Base-by-base conservation (phyloP, 30 jellyfish, hydroid and myxozoan species). In the Aurelia sp. region DNA sequence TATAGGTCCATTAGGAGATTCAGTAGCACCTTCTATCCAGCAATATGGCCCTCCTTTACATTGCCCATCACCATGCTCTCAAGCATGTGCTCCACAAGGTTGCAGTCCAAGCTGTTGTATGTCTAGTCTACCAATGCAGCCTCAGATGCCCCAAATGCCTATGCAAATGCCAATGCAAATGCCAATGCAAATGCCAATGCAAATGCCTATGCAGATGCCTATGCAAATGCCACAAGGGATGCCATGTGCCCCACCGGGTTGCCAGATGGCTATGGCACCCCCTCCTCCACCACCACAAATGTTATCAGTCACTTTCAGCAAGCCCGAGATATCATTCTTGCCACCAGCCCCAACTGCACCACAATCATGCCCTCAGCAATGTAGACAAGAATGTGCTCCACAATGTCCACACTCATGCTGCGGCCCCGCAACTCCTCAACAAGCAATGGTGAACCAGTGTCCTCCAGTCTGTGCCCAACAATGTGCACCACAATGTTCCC, bases 401-500 rank as follows among this genome's bases (percentile, higher is more conserved):
- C 95, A 75, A 64, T 86, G 95, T 61, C 90, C 95, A 8, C 90
- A 75, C 33, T 53, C 85, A 30, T 86, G 90, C 33, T 86, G 95
- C 33, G 95, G 90, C 21, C 95, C 95, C 3, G 90, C 95, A 40
- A 53, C 90, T 13, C 95, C 95, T 44, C 89, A 64, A 64, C 95
- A 75, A 60, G 85, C 82, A 67, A 66, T 76, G 84, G 78, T 74
- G 52, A 75, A 86, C 33, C 95, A 86, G 52, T 86, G 95, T 64
- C 95, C 95, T 19, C 95, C 55, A 20, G 38, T 86, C 70, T 86
- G 95, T n/a, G 53, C 90, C 71, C 95, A 86, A 78, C 95, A 86
- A 24, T 86, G 95, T 66, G 95, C 95, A 15, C 90, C 95, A 22
- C 90, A 75, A 80, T 86, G 95, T 69, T 76, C 95, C 48, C 95